These are phyloP conservation scores for Eilema sororculum DNA, from an alignment of 2,888 invertebrate species.

Conservation along the genomic window DNA sequence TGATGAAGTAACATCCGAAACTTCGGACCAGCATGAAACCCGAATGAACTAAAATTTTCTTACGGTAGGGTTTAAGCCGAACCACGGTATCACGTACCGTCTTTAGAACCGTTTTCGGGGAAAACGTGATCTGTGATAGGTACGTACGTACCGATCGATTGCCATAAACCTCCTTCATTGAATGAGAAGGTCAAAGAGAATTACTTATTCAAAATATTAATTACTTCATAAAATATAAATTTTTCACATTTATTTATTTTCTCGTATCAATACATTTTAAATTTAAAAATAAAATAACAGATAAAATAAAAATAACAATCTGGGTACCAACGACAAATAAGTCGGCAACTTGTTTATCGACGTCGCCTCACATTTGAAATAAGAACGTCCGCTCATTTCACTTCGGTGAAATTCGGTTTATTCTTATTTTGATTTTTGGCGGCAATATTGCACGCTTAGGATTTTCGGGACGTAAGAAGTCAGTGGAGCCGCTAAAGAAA, in stretches of 20 bases:
- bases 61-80: too few relatives aligned
- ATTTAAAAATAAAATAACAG: not conserved
- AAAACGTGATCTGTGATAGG: too few relatives aligned
- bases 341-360: conserved; percentile 77
- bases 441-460: conserved; percentile 58
- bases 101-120: too few relatives aligned
- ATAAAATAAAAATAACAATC: conserved; percentile 26
- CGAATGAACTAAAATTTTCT: too few relatives aligned
- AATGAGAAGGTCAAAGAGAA: too few relatives aligned
- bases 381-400: conserved; percentile 62
- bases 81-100: too few relatives aligned
- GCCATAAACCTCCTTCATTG: too few relatives aligned
- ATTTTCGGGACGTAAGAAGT: conserved; percentile 32
- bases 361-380: conserved; percentile 74
- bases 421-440: conserved; percentile 65
- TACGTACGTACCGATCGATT: too few relatives aligned
- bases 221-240: not conserved
- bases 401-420: conserved; percentile 61
- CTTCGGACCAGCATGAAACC: too few relatives aligned
- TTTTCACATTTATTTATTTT: not conserved
- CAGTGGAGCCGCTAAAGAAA: conserved; percentile 26
- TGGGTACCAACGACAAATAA: conserved; percentile 62
- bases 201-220: too few relatives aligned
- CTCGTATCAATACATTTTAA: not conserved
- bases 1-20: too few relatives aligned